Evolutionary conservation across 2,888 invertebrate species (phyloP), one percentile per base, ranked within the genome.

Genomic region (Strigamia transsilvanica): DNA sequence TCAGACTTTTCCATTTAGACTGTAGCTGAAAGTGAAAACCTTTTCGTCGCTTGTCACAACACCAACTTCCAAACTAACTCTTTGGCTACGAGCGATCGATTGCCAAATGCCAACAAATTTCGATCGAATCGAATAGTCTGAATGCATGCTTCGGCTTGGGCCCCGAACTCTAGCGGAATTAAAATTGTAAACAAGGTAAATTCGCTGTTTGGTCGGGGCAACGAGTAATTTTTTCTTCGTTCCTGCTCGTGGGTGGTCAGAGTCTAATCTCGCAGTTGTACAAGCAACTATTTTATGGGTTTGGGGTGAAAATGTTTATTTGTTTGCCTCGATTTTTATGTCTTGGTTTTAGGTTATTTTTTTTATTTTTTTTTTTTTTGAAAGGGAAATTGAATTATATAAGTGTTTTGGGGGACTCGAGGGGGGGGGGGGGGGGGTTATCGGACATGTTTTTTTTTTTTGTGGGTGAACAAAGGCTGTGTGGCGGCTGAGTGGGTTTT

Each of bases 21-120:
- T 21, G 21, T 61, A 23, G 61, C 21, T 61, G n/a, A 61, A 61
- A 61, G 61, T 61, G 61, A 61, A 61, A 61, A 61, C 61, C 61
- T 61, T 61, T 61, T 61, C 61, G 61, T 61, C 61, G 61, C 61
- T 61, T 61, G 61, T 61, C 61, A 61, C 61, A 61, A 61, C 61
- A 61, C 61, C 9, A 12, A 21, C 9, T 23, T 51, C n/a, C 51
- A 51, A 51, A 51, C 15, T 18, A 61, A 61, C 61, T 61, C 61
- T 61, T 61, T 61, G 61, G 4, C 2, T 61, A 61, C 61, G 61
- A 61, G 7, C 61, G 61, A 61, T 61, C 56, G 56, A 5, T n/a
- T n/a, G 56, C 3, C 61, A 5, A 61, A 5, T 61, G 51, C 13
- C 51, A 51, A 51, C 15, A n/a, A 51, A 51, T 51, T 4, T 51